Percentiles rank a stretch among this genome's conserved stretches.
Evolutionary conservation across 1,140 invertebrate species (phyloP).

Genomic region (Mesaphorura yosii): DNA sequence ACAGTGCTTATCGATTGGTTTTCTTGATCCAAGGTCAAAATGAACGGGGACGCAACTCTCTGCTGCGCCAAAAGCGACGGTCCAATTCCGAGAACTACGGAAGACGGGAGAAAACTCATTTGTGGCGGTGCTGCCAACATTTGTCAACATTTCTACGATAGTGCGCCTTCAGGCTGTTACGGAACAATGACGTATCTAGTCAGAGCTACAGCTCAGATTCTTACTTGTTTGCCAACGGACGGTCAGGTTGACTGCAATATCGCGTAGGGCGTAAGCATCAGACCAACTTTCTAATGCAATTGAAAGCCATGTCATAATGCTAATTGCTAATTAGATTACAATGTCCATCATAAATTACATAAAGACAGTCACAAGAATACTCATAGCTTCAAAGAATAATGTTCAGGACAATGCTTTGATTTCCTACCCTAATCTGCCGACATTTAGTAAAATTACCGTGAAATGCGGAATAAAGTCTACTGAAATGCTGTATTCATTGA

Average conservation of each 20-base stretch:
- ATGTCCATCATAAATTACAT: no score
- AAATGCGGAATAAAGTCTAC: no score
- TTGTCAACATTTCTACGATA: constrained; percentile 95
- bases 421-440: no score
- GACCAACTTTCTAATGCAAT: no score
- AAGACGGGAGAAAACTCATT: neutral
- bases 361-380: no score
- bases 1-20: no score
- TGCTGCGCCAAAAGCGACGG: constrained; percentile 71
- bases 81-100: neutral
- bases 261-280: constrained; percentile 8
- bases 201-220: constrained; percentile 57
- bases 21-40: constrained; percentile 51
- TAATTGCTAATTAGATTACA: no score
- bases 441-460: no score
- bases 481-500: no score
- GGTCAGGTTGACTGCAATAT: constrained; percentile 29
- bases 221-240: constrained; percentile 27
- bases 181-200: constrained; percentile 97
- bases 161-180: constrained; percentile 88
- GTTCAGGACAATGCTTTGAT: no score
- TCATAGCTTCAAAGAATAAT: no score
- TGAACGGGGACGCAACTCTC: constrained; percentile 76
- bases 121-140: constrained; percentile 88
- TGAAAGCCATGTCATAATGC: no score